Percentiles rank a stretch among this genome's conserved stretches.
Evolutionary conservation across 2,888 invertebrate species (phyloP).

Genomic region (Orchestes rusci): DNA sequence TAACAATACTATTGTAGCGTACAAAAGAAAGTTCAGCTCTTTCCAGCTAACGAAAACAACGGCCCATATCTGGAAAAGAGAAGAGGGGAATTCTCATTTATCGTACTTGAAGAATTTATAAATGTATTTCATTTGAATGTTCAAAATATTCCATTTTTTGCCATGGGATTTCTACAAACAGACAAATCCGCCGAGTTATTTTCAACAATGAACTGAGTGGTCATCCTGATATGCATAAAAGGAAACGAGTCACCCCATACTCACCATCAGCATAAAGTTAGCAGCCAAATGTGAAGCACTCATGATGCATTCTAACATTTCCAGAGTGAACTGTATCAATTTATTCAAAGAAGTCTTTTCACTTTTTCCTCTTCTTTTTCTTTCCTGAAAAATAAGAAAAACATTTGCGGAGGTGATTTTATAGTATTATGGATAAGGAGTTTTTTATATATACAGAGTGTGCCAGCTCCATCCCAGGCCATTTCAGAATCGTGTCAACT

Average conservation of each 20-base stretch:
- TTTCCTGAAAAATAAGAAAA: neutral
- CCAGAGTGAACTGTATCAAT: no score
- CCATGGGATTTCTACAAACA: no score
- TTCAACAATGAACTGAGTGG: no score
- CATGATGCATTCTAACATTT: slow-evolving; percentile 10
- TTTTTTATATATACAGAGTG: no score
- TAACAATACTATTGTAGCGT: slow-evolving; percentile 21
- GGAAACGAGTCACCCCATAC: neutral
- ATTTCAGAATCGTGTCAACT: no score
- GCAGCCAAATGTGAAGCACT: slow-evolving; percentile 12
- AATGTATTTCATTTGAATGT: no score
- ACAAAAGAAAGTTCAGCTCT: slow-evolving; percentile 12
- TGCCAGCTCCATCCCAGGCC: no score
- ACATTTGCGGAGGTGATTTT: no score
- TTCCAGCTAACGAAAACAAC: slow-evolving; percentile 17
- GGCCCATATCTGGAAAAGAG: slow-evolving; percentile 19
- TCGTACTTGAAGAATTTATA: neutral
- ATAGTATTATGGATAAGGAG: no score
- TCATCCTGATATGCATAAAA: neutral
- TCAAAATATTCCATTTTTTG: no score
- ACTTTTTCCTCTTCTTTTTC: neutral
- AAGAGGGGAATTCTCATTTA: neutral
- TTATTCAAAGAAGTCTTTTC: no score
- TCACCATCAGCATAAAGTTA: slow-evolving; percentile 21
- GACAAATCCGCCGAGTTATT: no score